These are phyloP conservation scores for Lepilemur septentrionalis DNA, from an alignment of 2,797 vertebrate genomes.

Conservation along the genomic window DNA sequence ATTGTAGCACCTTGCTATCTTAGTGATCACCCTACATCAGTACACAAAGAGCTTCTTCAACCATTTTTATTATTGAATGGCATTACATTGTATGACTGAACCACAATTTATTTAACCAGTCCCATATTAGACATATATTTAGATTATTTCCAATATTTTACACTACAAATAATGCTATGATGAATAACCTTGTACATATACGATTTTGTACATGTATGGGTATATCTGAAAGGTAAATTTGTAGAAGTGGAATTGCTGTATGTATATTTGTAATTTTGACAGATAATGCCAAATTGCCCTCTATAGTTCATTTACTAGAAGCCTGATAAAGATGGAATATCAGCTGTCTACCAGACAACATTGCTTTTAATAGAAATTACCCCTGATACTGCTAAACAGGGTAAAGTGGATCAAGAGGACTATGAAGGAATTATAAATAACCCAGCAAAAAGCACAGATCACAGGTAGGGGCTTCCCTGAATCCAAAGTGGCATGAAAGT, in stretches of 20 bases:
- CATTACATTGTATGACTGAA: neutral
- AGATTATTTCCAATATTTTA: constrained; percentile 19
- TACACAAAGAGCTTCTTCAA: neutral
- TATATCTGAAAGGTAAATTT: constrained; percentile 10
- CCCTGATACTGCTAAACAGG: neutral
- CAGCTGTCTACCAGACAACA: neutral
- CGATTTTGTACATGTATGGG: neutral
- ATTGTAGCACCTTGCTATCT: neutral
- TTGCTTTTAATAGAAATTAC: neutral
- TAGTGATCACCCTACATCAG: neutral
- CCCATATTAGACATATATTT: neutral
- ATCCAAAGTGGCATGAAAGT: neutral
- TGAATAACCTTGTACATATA: constrained; percentile 5
- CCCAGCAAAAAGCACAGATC: neutral
- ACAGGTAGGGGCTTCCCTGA: neutral
- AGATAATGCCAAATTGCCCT: neutral
- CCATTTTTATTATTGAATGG: neutral
- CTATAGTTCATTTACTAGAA: neutral
- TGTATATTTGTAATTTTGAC: constrained; percentile 3
- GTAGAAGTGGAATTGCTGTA: constrained; percentile 11
- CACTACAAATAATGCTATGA: neutral
- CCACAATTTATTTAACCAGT: neutral
- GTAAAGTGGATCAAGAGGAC: neutral
- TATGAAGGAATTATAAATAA: neutral
- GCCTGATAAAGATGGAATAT: neutral